phyloP scores from a whole-genome alignment of 2,113 vertebrate genomes.

The Chascanopsetta lugubris region DNA sequence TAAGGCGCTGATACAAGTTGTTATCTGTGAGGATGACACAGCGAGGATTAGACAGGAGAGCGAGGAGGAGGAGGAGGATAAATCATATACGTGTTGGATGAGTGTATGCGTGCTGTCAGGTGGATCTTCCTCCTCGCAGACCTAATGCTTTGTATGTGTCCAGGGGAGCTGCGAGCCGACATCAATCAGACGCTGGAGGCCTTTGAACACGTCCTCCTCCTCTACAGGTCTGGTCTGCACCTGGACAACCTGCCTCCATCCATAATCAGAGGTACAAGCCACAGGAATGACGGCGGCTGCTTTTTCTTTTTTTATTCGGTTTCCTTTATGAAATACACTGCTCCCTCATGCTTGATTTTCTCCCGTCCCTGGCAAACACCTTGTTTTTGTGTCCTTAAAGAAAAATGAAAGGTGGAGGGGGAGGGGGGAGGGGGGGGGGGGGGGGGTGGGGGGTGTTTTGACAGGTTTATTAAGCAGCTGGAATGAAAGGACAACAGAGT shows the following conservation, averaged over 20 bases:
- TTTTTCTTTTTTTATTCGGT: slow-evolving; percentile 17
- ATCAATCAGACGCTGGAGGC: slow-evolving; percentile 85
- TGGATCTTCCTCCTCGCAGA: slow-evolving; percentile 25
- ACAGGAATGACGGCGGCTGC: slow-evolving; percentile 37
- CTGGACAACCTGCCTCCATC: slow-evolving; percentile 80
- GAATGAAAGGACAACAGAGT: slow-evolving; percentile 68
- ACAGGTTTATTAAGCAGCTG: slow-evolving; percentile 76
- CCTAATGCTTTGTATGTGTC: slow-evolving; percentile 50
- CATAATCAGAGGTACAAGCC: slow-evolving; percentile 82
- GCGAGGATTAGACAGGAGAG: slow-evolving; percentile 10
- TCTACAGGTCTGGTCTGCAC: slow-evolving; percentile 89
- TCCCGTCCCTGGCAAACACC: slow-evolving; percentile 29
- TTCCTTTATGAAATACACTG: slow-evolving; percentile 27
- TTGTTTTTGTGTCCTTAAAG: slow-evolving; percentile 52
- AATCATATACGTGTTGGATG: slow-evolving; percentile 13
- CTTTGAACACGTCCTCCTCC: slow-evolving; percentile 87
- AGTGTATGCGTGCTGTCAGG: slow-evolving; percentile 3
- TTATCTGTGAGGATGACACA: slow-evolving; percentile 20
- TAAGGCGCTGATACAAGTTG: slow-evolving; percentile 9
- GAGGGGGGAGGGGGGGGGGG: slow-evolving; percentile 14
- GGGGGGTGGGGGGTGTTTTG: slow-evolving; percentile 55
- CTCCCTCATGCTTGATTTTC: slow-evolving; percentile 25
- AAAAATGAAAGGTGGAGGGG: slow-evolving; percentile 1
- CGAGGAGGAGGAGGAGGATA: not conserved
- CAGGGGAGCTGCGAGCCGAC: slow-evolving; percentile 86